Evolutionary conservation across 2,113 vertebrate genomes (phyloP).

Genomic region (Mastomys natalensis): DNA sequence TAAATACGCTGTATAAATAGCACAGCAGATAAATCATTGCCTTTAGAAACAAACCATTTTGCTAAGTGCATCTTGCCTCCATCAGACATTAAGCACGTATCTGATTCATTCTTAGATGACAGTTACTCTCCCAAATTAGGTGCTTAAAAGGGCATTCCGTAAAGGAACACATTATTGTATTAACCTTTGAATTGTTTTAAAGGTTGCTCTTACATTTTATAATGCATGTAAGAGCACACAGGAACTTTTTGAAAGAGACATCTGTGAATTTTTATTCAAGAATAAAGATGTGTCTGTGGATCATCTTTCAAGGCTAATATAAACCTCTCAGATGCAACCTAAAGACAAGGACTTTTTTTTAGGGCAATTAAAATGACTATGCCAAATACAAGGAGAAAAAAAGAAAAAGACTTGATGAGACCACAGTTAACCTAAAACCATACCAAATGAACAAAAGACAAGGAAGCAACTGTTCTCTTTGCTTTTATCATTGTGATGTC

Average conservation of each 20-base stretch:
- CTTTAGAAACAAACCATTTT: conserved; percentile 56
- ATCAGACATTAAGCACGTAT: background rate
- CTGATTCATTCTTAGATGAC: conserved; percentile 46
- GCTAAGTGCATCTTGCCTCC: background rate
- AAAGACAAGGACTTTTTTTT: background rate
- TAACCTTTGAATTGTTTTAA: conserved; percentile 41
- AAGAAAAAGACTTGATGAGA: background rate
- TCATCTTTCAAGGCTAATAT: conserved; percentile 7
- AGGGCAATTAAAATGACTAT: background rate
- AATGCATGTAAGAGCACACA: background rate
- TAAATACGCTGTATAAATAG: conserved; percentile 50
- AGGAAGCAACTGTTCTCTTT: background rate
- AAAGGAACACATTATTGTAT: conserved; percentile 33
- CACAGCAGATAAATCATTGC: conserved; percentile 18
- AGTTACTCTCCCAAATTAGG: conserved; percentile 23
- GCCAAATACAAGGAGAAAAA: background rate
- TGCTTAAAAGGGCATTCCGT: conserved; percentile 10
- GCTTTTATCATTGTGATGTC: background rate
- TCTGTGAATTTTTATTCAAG: conserved; percentile 40
- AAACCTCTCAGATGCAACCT: background rate
- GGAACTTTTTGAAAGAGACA: background rate
- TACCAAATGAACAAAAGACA: background rate
- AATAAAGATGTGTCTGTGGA: background rate
- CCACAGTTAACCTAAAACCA: conserved; percentile 6
- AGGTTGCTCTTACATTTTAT: conserved; percentile 43